Evolutionary conservation across 2,113 vertebrate genomes (phyloP).

Genomic region (Morone saxatilis): DNA sequence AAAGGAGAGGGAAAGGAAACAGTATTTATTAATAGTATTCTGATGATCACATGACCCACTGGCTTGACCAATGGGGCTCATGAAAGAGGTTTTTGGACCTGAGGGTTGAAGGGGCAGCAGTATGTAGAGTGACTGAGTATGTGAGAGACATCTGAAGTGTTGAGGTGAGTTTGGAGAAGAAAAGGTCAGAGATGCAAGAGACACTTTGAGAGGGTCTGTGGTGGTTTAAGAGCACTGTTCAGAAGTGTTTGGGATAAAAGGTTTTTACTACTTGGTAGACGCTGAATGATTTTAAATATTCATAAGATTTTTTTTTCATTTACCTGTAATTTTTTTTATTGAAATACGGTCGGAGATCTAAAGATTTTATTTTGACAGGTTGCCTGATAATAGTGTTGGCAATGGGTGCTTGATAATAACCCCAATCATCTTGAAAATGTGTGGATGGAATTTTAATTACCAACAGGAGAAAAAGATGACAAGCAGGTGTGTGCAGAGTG

Average conservation of each 20-base stretch:
- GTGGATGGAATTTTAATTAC: conserved; percentile 9
- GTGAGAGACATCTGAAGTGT: conserved; percentile 48
- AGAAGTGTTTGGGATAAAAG: background rate
- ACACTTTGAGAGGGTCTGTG: conserved; percentile 39
- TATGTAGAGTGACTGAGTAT: conserved; percentile 41
- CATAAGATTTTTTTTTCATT: conserved; percentile 48
- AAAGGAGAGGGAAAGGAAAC: conserved; percentile 57
- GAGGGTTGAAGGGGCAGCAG: conserved; percentile 42
- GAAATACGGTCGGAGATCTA: conserved; percentile 32
- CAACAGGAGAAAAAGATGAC: background rate
- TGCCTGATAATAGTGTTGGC: conserved; percentile 47
- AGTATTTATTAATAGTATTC: conserved; percentile 78
- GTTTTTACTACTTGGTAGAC: conserved; percentile 44
- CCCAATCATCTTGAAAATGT: conserved; percentile 1
- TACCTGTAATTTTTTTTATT: conserved; percentile 35
- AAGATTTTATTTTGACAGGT: conserved; percentile 32
- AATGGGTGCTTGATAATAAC: conserved; percentile 12
- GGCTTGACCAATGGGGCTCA: conserved; percentile 24
- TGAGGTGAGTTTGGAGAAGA: conserved; percentile 31
- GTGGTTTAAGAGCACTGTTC: conserved; percentile 14
- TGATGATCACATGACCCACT: conserved; percentile 63
- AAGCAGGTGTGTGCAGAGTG: conserved; percentile 6
- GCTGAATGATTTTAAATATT: conserved; percentile 56
- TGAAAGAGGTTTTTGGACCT: background rate
- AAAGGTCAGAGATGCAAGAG: conserved; percentile 24